phyloP scores from a whole-genome alignment of 2,888 invertebrate species.

The Odontocolon sp. region DNA sequence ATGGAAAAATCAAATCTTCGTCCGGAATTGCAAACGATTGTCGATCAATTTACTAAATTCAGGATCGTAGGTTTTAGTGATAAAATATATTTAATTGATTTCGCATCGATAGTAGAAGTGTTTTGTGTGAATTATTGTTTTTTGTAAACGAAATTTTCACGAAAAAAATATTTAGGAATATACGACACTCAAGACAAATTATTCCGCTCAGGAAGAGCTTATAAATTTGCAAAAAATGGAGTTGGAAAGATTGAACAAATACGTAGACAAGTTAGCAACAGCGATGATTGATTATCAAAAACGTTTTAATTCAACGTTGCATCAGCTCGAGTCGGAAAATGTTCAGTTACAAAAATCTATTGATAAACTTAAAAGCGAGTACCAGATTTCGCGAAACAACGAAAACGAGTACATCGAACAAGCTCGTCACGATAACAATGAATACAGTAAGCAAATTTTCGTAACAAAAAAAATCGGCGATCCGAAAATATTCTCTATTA shows the following conservation, averaged over 20 bases:
- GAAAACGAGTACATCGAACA: conserved; percentile 9
- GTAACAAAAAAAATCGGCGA: background rate
- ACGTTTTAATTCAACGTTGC: conserved; percentile 30
- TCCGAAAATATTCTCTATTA: no score
- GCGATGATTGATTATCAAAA: conserved; percentile 48
- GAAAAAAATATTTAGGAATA: conserved; percentile 48
- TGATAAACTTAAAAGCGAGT: background rate
- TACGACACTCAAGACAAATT: conserved; percentile 34
- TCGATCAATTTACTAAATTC: conserved; percentile 50
- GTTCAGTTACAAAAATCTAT: conserved; percentile 18
- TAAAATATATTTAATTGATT: background rate
- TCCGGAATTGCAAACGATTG: conserved; percentile 49
- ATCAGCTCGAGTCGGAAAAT: conserved; percentile 47
- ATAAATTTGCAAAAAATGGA: conserved; percentile 50
- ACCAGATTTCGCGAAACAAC: background rate
- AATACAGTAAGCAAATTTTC: conserved; percentile 40
- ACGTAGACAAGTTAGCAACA: conserved; percentile 28
- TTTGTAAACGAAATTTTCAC: background rate
- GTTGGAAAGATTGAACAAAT: conserved; percentile 37
- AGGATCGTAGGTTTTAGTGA: conserved; percentile 45
- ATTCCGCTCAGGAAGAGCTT: conserved; percentile 48
- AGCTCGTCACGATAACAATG: conserved; percentile 9
- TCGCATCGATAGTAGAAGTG: background rate
- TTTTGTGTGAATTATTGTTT: background rate
- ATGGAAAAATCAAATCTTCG: conserved; percentile 44